Evolutionary conservation across 2,113 vertebrate genomes (phyloP).

Genomic region (Lynx canadensis): DNA sequence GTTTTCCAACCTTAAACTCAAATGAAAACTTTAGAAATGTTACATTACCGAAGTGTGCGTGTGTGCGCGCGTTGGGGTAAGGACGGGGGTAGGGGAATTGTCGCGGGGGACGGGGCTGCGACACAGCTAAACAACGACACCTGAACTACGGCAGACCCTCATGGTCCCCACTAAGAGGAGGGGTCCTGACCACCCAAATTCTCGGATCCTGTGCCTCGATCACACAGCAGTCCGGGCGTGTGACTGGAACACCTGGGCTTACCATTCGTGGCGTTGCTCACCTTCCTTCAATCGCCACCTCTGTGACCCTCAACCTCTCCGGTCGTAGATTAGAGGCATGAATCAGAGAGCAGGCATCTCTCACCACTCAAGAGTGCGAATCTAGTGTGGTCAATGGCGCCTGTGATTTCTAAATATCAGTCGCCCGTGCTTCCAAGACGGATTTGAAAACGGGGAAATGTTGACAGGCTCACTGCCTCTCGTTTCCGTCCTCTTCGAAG

Average conservation of each 20-base stretch:
- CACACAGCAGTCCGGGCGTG: neutral
- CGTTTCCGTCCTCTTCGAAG: conserved; percentile 43
- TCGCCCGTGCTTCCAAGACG: conserved; percentile 11
- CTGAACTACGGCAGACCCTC: neutral
- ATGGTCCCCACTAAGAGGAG: fast-evolving
- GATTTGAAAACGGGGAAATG: conserved; percentile 52
- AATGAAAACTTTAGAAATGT: conserved; percentile 58
- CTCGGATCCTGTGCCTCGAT: neutral
- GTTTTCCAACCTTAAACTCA: conserved; percentile 32
- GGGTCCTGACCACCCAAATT: neutral
- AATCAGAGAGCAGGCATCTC: neutral
- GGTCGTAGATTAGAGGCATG: fast-evolving
- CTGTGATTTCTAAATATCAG: neutral
- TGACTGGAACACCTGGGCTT: neutral
- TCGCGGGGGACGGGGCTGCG: fast-evolving
- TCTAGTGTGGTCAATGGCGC: neutral
- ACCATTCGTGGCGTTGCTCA: fast-evolving
- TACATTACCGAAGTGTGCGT: neutral
- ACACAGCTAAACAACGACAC: neutral
- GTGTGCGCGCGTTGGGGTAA: neutral
- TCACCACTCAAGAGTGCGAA: neutral
- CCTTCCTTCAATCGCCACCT: neutral
- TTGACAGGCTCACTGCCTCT: conserved; percentile 40
- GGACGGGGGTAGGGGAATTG: fast-evolving
- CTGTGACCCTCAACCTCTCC: neutral